Percentiles rank a stretch among this genome's conserved stretches.
phyloP scores from a whole-genome alignment of 1,140 invertebrate genomes.

The Drosophila chauvacae region DNA sequence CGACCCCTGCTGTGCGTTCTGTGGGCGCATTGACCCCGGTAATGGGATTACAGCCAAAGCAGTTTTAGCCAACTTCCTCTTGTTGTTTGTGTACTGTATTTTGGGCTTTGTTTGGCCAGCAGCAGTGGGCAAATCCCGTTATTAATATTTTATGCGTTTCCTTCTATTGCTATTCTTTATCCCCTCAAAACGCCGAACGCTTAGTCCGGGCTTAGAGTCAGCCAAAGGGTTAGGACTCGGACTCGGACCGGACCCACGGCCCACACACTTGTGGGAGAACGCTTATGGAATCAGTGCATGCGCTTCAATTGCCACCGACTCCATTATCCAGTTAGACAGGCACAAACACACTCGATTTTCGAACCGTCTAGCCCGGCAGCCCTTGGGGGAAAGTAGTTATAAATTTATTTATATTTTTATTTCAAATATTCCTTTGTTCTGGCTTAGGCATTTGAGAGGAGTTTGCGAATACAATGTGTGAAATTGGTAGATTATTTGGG shows the following conservation, averaged over 20 bases:
- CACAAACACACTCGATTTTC: conserved; percentile 15
- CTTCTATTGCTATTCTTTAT: conserved; percentile 47
- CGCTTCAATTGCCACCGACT: conserved; percentile 68
- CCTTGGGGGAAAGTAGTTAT: conserved; percentile 6
- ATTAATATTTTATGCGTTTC: conserved; percentile 74
- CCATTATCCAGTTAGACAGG: conserved; percentile 60
- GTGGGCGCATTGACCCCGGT: conserved; percentile 64
- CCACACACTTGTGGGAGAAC: conserved; percentile 26
- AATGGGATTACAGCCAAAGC: conserved; percentile 64
- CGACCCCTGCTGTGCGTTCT: not conserved
- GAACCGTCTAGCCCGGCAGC: conserved; percentile 18
- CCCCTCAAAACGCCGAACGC: conserved; percentile 34
- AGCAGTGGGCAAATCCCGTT: conserved; percentile 68
- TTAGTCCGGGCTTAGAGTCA: conserved; percentile 48
- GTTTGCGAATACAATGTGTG: conserved; percentile 13
- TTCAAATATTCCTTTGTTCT: conserved; percentile 16
- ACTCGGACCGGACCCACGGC: conserved; percentile 11
- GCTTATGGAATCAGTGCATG: conserved; percentile 70
- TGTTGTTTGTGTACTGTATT: conserved; percentile 34
- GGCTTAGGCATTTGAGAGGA: conserved; percentile 22
- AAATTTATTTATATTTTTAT: conserved; percentile 30
- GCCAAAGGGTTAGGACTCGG: conserved; percentile 27
- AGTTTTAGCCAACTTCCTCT: conserved; percentile 53
- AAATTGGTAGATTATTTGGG: conserved; percentile 32
- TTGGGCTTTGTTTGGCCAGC: conserved; percentile 35